A percentile compares a stretch with the other conserved stretches of the same genome.
Evolutionary conservation across 2,797 vertebrate genomes (phyloP).

Genomic region (Nyctalus aviator): DNA sequence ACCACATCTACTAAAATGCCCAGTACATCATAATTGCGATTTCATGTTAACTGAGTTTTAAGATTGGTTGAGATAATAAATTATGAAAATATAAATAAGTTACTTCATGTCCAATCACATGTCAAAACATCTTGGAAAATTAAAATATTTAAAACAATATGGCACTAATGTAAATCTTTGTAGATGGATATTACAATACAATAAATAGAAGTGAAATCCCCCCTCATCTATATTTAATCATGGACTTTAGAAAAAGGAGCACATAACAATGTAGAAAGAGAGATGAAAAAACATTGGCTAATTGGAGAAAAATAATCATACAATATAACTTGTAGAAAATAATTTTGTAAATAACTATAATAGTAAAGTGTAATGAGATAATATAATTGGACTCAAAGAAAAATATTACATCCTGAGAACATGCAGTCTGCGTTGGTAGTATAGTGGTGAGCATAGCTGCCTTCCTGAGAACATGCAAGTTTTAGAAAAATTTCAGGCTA

Average conservation of each 20-base stretch:
- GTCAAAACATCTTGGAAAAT: background rate
- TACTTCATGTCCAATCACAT: too few species aligned
- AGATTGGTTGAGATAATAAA: background rate
- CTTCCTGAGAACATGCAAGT: background rate
- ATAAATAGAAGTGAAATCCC: background rate
- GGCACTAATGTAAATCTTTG: background rate
- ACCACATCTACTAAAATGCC: background rate
- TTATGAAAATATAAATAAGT: background rate
- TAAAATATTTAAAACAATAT: background rate
- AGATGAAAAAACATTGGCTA: background rate
- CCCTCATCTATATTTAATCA: background rate
- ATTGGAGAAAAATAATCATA: background rate
- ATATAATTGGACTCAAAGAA: background rate
- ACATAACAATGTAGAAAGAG: background rate
- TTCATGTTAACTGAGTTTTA: background rate
- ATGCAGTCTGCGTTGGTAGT: too few species aligned
- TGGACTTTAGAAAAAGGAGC: background rate
- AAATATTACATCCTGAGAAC: background rate
- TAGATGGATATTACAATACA: background rate
- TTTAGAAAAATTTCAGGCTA: background rate
- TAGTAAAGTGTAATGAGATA: background rate
- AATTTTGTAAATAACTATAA: background rate
- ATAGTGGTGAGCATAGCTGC: too few species aligned
- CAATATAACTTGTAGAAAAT: rapidly evolving
- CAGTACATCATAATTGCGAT: background rate